Percentiles rank a stretch among this genome's conserved stretches.
Conservation (phyloP, 2,797 vertebrate species). For the Ispidina lecontei region DNA sequence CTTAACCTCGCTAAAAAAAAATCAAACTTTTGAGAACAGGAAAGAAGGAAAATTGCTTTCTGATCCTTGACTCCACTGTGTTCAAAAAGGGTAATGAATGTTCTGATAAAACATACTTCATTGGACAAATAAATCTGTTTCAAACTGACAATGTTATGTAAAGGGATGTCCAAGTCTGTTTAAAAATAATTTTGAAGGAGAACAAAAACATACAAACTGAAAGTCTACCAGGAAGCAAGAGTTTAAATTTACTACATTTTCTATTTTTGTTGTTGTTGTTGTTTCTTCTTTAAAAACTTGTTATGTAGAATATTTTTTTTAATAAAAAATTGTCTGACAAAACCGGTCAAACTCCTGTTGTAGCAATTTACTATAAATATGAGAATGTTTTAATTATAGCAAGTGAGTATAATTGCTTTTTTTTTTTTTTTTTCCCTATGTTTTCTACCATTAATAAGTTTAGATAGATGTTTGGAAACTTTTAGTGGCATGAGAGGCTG, state of each 20-base stretch:
- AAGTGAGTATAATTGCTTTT: neutral
- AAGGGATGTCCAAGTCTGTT: conserved; percentile 64
- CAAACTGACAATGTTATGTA: conserved; percentile 50
- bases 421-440: fast-evolving
- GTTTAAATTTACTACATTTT: neutral
- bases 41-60: conserved; percentile 79
- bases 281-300: neutral
- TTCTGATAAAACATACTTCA: conserved; percentile 75
- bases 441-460: neutral
- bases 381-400: neutral
- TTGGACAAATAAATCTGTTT: conserved; percentile 69
- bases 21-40: conserved; percentile 73
- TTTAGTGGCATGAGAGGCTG: neutral
- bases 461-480: neutral
- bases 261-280: neutral
- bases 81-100: conserved; percentile 75
- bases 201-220: neutral
- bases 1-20: conserved; percentile 79
- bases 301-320: neutral
- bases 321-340: neutral
- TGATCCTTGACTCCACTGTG: conserved; percentile 73
- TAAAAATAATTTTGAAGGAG: conserved; percentile 67
- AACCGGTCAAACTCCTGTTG: neutral
- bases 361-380: neutral
- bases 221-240: conserved; percentile 19